These are phyloP conservation scores for Lutraria rhynchaena DNA, from an alignment of 1,140 invertebrate species.

Conservation along the genomic window DNA sequence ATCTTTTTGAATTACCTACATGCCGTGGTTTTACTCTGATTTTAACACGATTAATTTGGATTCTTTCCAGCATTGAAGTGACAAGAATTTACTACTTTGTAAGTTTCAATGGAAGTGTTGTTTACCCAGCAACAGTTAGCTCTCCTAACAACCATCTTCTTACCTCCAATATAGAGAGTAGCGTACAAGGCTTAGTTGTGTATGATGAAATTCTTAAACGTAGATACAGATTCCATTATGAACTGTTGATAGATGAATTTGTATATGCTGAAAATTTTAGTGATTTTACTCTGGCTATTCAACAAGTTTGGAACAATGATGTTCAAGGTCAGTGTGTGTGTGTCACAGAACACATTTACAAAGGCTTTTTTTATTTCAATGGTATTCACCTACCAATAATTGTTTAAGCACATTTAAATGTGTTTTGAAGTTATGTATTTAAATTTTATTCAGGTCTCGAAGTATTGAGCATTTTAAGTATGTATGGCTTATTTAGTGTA, in stretches of 20 bases:
- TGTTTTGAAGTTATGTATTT: too few relatives aligned
- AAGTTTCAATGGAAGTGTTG: not conserved
- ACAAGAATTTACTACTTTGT: conserved; percentile 36
- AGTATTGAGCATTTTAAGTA: too few relatives aligned
- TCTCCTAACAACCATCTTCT: not conserved
- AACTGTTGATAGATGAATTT: conserved; percentile 18
- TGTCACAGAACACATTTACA: too few relatives aligned
- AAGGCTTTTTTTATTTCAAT: too few relatives aligned
- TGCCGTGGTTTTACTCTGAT: not conserved
- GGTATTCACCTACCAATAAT: too few relatives aligned
- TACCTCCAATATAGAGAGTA: not conserved
- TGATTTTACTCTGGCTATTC: conserved; percentile 34
- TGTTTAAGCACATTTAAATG: too few relatives aligned
- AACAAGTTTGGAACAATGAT: conserved; percentile 8
- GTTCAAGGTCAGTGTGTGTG: conserved; percentile 10
- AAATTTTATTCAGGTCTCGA: too few relatives aligned
- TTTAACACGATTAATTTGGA: too few relatives aligned
- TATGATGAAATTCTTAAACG: conserved; percentile 1
- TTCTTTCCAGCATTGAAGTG: conserved; percentile 39
- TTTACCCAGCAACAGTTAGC: conserved; percentile 29
- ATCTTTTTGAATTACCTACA: not conserved
- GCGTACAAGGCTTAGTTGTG: conserved; percentile 8
- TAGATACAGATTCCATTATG: conserved; percentile 44
- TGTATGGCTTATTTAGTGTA: too few relatives aligned
- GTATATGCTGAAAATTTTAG: conserved; percentile 40